These are phyloP conservation scores for Sylvilagus bachmani DNA, from an alignment of 2,113 vertebrate genomes.

Conservation along the genomic window DNA sequence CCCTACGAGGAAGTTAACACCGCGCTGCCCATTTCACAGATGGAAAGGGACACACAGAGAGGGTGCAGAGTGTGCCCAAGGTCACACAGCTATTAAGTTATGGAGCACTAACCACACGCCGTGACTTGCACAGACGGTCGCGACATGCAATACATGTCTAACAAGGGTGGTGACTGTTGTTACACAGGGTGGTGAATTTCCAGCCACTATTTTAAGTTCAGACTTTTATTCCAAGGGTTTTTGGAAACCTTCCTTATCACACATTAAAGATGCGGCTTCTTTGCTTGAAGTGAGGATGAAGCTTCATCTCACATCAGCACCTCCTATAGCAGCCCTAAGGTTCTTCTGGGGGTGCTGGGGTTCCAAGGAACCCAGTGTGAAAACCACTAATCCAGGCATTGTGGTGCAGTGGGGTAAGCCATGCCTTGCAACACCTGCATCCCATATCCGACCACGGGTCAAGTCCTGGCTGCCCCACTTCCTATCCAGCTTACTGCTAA, in stretches of 20 bases:
- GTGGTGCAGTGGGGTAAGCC: no score
- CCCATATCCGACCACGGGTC: no score
- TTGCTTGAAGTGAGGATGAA: neutral
- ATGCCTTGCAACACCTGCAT: no score
- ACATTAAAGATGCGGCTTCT: neutral
- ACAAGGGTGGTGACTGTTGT: neutral
- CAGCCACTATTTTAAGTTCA: neutral
- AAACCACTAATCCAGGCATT: neutral
- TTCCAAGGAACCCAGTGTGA: neutral
- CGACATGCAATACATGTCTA: neutral
- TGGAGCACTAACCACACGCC: neutral
- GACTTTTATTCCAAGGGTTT: neutral
- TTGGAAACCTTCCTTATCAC: neutral
- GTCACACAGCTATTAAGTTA: neutral
- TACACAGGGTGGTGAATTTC: neutral
- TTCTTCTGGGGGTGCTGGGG: neutral
- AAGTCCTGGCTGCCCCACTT: no score
- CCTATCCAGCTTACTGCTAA: no score
- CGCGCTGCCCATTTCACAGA: neutral
- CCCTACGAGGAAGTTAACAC: neutral
- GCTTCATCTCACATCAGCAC: rapidly evolving
- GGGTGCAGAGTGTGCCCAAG: neutral
- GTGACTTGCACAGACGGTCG: neutral
- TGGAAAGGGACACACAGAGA: neutral
- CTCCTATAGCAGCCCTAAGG: neutral